Base-by-base conservation (phyloP, 2,888 invertebrate genomes). In the Xanthorhoe spadicearia region DNA sequence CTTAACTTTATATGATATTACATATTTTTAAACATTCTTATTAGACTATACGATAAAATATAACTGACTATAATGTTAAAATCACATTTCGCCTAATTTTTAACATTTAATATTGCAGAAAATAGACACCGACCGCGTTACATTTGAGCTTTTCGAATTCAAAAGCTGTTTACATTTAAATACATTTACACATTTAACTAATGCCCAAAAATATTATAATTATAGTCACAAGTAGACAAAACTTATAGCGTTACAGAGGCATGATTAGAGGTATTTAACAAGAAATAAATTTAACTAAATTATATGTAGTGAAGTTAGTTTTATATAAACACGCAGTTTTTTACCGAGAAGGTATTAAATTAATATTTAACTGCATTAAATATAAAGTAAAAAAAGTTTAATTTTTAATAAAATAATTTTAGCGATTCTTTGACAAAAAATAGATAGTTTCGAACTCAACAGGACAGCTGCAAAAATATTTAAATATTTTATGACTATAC, bases 31-130 rank as follows among this genome's bases (percentile, higher is more conserved):
- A 90, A 90, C 82, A 77, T 89, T 88, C 84, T 83, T 81, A 78
- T 81, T 81, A 81, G 81, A 85, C 84, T 88, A 87, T 88, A 85
- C 83, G 86, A 87, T 90, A 90, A 89, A 89, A 83, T 85, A 87
- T 88, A 89, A 86, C 83, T 84, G 86, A 88, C 90, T 91, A 92
- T 91, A 87, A 86, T 84, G 83, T 86, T 90, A 90, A 90, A 92
- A 92, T 92, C 92, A 92, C 92, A 92, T 88, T 92, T 90, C 81
- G 86, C 91, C 91, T 92, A 92, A 88, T 82, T 80, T 78, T 84
- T 89, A 90, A 91, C 89, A 88, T 88, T 86, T 81, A 73, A 86
- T 88, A 86, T 88, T 90, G 90, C 90, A 90, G 85, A 85, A 85
- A 86, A 85, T 88, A 90, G 85, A 90, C 89, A 90, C 79, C 80